These are phyloP conservation scores for Molothrus ater DNA, from an alignment of 2,797 vertebrate genomes.

Conservation along the genomic window DNA sequence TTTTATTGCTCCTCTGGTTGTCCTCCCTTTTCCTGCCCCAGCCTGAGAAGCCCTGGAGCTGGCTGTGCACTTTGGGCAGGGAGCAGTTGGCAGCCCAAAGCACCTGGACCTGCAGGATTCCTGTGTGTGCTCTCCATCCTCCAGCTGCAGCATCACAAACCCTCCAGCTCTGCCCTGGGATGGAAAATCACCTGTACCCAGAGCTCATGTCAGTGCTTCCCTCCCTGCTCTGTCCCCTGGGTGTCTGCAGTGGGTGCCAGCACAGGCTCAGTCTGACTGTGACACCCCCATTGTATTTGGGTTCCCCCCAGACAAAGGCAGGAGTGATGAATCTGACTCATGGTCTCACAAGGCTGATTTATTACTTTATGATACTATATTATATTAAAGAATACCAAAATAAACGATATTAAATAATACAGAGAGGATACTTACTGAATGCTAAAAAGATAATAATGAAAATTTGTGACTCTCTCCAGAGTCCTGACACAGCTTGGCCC, in stretches of 20 bases:
- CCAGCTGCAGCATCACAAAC: neutral
- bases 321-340: no score
- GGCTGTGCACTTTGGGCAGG: neutral
- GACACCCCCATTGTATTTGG: neutral
- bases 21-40: neutral
- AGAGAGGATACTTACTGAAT: no score
- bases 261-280: neutral
- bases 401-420: no score
- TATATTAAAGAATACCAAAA: no score
- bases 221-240: neutral
- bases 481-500: no score
- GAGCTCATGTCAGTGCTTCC: neutral
- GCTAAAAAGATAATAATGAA: no score
- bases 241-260: neutral
- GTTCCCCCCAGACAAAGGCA: no score
- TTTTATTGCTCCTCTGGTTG: neutral
- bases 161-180: neutral
- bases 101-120: neutral
- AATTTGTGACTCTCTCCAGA: no score
- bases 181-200: neutral
- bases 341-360: no score
- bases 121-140: neutral
- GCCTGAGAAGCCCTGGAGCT: accelerated
- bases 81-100: accelerated
- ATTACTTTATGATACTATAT: no score